A percentile compares a stretch with the other conserved stretches of the same genome.
Conservation (phyloP, 2,113 vertebrate genomes). For the Mormoops blainvillei region DNA sequence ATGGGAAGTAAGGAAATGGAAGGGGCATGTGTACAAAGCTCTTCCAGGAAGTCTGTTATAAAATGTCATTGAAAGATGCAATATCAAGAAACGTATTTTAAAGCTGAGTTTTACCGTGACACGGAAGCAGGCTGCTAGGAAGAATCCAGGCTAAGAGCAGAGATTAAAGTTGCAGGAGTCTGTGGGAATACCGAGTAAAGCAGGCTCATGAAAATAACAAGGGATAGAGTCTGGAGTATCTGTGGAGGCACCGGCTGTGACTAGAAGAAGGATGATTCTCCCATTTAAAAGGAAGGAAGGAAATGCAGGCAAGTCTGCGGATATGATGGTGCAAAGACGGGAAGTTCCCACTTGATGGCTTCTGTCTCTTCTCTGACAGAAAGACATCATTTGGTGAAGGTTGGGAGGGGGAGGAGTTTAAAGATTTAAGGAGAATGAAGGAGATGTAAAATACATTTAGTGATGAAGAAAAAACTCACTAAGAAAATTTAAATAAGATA, state of each 20-base stretch:
- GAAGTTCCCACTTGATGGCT: not conserved
- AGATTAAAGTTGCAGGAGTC: not conserved
- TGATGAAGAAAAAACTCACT: not conserved
- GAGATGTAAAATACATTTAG: not conserved
- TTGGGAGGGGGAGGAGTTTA: not conserved
- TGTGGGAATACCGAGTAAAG: not conserved
- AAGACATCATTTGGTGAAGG: not conserved
- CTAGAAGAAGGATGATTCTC: not conserved
- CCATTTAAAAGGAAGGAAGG: not conserved
- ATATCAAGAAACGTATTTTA: not conserved
- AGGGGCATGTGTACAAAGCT: not conserved
- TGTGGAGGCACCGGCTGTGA: not conserved
- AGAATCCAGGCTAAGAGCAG: not conserved
- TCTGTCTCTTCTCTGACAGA: not conserved
- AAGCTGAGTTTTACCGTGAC: not conserved
- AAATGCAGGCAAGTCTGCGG: not conserved
- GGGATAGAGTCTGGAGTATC: not conserved
- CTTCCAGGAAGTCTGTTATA: not conserved
- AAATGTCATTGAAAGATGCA: not conserved
- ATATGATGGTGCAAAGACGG: not conserved
- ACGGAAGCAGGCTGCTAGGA: not conserved
- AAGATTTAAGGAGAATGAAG: not conserved
- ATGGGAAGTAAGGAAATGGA: not conserved
- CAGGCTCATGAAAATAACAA: not conserved
- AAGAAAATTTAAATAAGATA: not conserved